These are phyloP conservation scores for Pangasianodon gigas DNA, from an alignment of 2,113 vertebrate genomes.

Conservation along the genomic window DNA sequence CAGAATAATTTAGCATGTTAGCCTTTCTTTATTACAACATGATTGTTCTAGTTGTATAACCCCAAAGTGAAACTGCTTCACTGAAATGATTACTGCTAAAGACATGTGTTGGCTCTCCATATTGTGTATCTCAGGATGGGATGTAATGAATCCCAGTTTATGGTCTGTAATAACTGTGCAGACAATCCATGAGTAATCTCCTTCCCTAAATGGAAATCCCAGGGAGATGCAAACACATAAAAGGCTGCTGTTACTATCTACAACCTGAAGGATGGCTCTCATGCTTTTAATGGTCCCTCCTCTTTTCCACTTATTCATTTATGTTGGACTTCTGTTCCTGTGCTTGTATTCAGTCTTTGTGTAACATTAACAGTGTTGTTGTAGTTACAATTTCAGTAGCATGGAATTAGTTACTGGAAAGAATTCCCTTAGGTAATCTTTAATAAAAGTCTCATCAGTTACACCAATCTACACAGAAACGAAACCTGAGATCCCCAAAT, in stretches of 20 bases:
- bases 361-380: not conserved
- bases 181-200: slow-evolving; percentile 60
- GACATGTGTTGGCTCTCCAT: slow-evolving; percentile 61
- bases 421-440: not conserved
- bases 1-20: not conserved
- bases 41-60: slow-evolving; percentile 1
- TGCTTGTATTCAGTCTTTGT: not conserved
- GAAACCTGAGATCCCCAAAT: not conserved
- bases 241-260: slow-evolving; percentile 36
- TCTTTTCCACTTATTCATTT: slow-evolving; percentile 7
- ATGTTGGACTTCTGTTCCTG: not conserved
- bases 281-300: not conserved
- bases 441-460: not conserved
- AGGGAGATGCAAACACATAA: slow-evolving; percentile 62
- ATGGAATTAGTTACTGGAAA: slow-evolving; percentile 1
- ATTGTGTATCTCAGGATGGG: slow-evolving; percentile 64
- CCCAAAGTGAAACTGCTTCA: slow-evolving; percentile 65
- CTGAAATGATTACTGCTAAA: slow-evolving; percentile 68
- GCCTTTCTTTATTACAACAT: not conserved
- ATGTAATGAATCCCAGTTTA: slow-evolving; percentile 68
- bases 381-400: slow-evolving; percentile 3
- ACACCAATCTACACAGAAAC: slow-evolving; percentile 6
- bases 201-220: slow-evolving; percentile 51
- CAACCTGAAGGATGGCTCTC: not conserved
- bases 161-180: slow-evolving; percentile 63